Base-by-base conservation (phyloP, 1,140 invertebrate species). In the Lucilia sericata region DNA sequence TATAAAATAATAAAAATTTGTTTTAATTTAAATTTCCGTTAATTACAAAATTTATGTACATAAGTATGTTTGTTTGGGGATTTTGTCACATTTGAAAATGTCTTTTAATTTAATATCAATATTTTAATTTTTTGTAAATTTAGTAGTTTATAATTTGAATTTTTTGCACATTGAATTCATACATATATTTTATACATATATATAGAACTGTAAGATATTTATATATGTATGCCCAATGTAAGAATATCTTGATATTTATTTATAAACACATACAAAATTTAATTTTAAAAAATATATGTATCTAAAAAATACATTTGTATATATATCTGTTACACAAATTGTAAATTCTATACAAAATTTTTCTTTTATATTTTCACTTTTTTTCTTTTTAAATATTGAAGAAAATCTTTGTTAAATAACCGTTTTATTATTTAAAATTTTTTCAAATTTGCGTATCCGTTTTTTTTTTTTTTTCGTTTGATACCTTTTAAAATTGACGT, bases 401-500 rank as follows among this genome's bases (percentile, higher is more conserved):
- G 42, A 42, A 42, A 42, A 42, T 42, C 42, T 8, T 55, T 55
- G 51, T 55, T 55, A 55, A 55, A 14, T 55, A 55, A 55, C 51
- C 51, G 51, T 70, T 70, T 70, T 70, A 42, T 42, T n/a, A 0
- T 70, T 70, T 70, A 10, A 9, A 70, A 21, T 25, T 70, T 21
- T 70, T 70, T 70, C 7, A 70, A 70, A 70, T 70, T 70, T 70
- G 65, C 19, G 19, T 70, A 70, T 10, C 65, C 65, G 65, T 70
- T 70, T 70, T 70, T 70, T 70, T 60, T 70, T 70, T 70, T 70
- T 70, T 70, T 60, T 60, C 25, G 3, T 30, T n/a, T 60, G 55
- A 19, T 70, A 70, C 65, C 65, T 70, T 70, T 60, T 60, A 21
- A 80, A 80, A 49, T 80, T 80, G 76, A 80, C 76, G 76, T 80